Evolutionary conservation across 2,113 vertebrate genomes (phyloP).

Genomic region (Axis porcinus): DNA sequence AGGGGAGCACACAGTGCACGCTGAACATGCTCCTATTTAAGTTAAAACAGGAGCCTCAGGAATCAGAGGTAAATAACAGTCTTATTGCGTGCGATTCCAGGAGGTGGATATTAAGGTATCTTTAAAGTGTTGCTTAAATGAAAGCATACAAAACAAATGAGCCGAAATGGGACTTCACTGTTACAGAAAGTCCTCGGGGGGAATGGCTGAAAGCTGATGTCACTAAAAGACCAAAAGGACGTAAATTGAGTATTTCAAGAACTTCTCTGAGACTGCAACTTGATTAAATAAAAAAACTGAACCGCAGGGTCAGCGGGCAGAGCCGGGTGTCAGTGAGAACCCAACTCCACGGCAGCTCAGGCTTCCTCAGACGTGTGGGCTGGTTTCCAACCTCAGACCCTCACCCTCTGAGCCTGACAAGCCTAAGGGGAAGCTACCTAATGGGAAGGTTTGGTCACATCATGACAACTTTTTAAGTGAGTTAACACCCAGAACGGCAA

Average conservation of each 20-base stretch:
- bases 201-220: background rate
- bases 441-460: background rate
- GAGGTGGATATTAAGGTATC: background rate
- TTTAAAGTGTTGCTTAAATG: background rate
- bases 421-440: background rate
- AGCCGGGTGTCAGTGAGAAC: background rate
- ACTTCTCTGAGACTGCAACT: background rate
- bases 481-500: background rate
- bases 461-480: background rate
- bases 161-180: background rate
- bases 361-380: background rate
- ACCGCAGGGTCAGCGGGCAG: background rate
- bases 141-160: slow-evolving; percentile 63
- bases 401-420: background rate
- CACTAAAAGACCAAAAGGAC: background rate
- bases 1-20: no score
- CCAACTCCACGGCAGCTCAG: background rate
- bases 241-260: background rate
- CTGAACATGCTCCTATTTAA: background rate
- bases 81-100: background rate
- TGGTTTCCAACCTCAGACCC: background rate
- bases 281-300: background rate
- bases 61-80: background rate
- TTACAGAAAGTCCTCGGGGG: background rate
- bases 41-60: background rate